Percentiles rank a stretch among this genome's conserved stretches.
Conservation (phyloP, 1,140 invertebrate genomes). For the Arion vulgaris region DNA sequence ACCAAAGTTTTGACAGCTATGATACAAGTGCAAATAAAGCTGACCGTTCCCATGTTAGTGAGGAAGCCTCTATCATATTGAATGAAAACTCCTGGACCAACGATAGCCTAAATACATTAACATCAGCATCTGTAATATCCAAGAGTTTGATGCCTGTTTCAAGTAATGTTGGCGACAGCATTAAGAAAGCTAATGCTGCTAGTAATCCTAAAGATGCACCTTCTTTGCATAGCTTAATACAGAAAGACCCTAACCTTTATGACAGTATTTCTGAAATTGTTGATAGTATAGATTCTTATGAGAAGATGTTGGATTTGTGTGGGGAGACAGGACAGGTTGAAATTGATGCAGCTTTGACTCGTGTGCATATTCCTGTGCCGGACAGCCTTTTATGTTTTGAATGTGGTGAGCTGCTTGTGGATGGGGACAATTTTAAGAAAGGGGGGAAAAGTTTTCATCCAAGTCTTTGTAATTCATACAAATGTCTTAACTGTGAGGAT, state of each 20-base stretch:
- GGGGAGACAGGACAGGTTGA: constrained; percentile 23
- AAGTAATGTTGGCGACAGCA: too few species aligned
- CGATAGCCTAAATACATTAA: neutral
- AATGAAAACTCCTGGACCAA: too few species aligned
- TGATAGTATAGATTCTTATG: constrained; percentile 37
- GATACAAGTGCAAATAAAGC: neutral
- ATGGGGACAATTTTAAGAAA: constrained; percentile 30
- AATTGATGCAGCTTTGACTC: constrained; percentile 24
- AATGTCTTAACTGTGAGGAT: constrained; percentile 34
- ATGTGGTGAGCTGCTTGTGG: constrained; percentile 31
- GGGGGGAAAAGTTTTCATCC: constrained; percentile 1
- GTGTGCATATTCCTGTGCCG: constrained; percentile 9
- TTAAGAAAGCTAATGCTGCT: neutral
- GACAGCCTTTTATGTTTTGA: constrained; percentile 36
- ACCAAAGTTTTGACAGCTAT: neutral
- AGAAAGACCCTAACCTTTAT: constrained; percentile 32
- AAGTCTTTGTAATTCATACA: constrained; percentile 2
- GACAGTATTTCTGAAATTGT: constrained; percentile 33
- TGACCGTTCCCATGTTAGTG: neutral
- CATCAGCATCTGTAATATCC: neutral
- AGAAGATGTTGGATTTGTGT: constrained; percentile 37
- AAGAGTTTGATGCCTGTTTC: too few species aligned
- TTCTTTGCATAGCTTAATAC: constrained; percentile 28
- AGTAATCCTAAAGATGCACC: neutral
- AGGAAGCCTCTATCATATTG: neutral